phyloP scores from a whole-genome alignment of 1,140 invertebrate species.

The Bacillus rossius region DNA sequence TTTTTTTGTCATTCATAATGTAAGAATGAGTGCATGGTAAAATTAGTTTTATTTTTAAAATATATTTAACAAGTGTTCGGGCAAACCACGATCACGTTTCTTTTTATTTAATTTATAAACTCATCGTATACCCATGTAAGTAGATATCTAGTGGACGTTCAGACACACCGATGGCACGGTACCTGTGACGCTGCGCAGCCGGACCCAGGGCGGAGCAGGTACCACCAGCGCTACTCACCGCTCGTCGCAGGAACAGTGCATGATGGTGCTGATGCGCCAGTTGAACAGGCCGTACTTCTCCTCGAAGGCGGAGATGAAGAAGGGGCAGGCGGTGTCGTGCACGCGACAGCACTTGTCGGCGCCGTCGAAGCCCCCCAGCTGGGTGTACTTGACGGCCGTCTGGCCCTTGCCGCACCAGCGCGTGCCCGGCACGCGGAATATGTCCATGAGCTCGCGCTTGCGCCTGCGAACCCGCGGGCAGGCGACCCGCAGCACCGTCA shows the following conservation, averaged over 20 bases:
- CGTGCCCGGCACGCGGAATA: slow-evolving; percentile 71
- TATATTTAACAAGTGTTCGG: too few species aligned
- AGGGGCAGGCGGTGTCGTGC: slow-evolving; percentile 76
- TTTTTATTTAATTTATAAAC: too few species aligned
- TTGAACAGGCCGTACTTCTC: slow-evolving; percentile 77
- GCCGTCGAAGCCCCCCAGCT: slow-evolving; percentile 67
- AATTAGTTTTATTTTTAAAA: too few species aligned
- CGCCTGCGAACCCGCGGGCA: slow-evolving; percentile 31
- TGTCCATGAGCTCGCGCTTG: slow-evolving; percentile 51
- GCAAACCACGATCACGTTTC: too few species aligned
- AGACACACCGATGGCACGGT: too few species aligned
- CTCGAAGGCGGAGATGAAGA: slow-evolving; percentile 70
- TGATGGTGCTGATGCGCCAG: slow-evolving; percentile 75
- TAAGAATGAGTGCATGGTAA: too few species aligned
- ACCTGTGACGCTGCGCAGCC: too few species aligned
- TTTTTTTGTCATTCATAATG: too few species aligned
- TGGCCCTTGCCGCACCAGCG: slow-evolving; percentile 85
- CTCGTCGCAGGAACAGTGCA: slow-evolving; percentile 84
- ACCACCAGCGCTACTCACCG: too few species aligned
- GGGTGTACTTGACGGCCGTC: slow-evolving; percentile 62
- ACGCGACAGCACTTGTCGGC: slow-evolving; percentile 79
- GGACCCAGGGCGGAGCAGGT: too few species aligned
- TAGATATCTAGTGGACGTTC: too few species aligned
- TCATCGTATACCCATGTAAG: too few species aligned
- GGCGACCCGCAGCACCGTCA: background rate